Base-by-base conservation (phyloP, 2,797 vertebrate species). In the Gymnoscopelus braueri region DNA sequence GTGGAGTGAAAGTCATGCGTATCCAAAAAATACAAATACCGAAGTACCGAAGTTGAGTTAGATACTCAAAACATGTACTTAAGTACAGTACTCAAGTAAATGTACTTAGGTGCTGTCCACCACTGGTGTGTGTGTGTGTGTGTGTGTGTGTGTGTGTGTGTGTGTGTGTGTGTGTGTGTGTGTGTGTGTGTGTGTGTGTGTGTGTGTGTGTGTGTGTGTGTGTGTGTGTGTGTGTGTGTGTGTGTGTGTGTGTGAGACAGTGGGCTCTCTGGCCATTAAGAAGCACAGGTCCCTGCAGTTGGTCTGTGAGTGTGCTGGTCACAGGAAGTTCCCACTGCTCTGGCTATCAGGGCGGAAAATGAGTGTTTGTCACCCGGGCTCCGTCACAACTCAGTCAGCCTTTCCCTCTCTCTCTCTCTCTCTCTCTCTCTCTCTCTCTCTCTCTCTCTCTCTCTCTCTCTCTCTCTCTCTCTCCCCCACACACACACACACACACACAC, bases 251-350 rank as follows among this genome's bases (percentile, higher is more conserved):
- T 24, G 64, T 74, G 78, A 64, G 71, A 47, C 0, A 1, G 39
- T 60, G 15, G 65, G 23, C 59, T 63, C 13, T 56, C 57, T 59
- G 48, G 63, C 65, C 69, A 75, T 67, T 44, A 44, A 44, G 39
- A 23, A 75, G 81, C 72, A 60, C 53, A 57, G 73, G 72, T 69
- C 83, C 78, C 75, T 72, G 15, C 57, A 52, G 58, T 63, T 44
- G 54, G 65, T 74, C 84, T 85, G 83, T 93, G 91, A 91, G 90
- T 89, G 72, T 63, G 73, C 62, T 65, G 62, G 74, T 74, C 75
- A 76, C 85, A 92, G 92, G 93, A 94, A 90, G 89, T 94, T 94
- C 93, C 92, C 92, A 93, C 92, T 93, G 88, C 83, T 85, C 75
- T 85, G 89, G 76, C 86, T 92, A 93, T 93, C 91, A 83, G 86